phyloP scores from a whole-genome alignment of 2,888 invertebrate species.

The Plagodis pulveraria region DNA sequence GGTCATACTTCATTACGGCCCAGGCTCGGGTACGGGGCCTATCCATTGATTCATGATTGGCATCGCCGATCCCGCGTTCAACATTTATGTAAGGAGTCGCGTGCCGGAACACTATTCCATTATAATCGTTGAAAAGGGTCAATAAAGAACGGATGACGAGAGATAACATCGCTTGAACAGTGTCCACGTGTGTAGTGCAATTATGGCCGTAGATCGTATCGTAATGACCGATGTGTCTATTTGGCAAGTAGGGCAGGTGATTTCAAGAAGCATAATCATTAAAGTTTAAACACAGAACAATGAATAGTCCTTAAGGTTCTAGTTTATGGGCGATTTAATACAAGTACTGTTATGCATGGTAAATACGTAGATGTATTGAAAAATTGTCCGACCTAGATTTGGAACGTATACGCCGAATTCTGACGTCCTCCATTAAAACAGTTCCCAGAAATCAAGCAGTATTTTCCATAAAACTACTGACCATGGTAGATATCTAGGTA shows the following conservation, averaged over 20 bases:
- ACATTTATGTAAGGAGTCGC: constrained; percentile 41
- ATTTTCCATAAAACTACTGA: too few relatives aligned
- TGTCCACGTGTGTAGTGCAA: constrained; percentile 25
- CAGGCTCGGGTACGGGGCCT: constrained; percentile 41
- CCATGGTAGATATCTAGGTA: too few relatives aligned
- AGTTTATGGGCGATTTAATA: too few relatives aligned
- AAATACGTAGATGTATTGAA: too few relatives aligned
- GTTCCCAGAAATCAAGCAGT: too few relatives aligned
- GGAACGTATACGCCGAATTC: too few relatives aligned
- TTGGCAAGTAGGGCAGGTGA: constrained; percentile 26
- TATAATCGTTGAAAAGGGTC: constrained; percentile 47
- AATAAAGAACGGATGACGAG: constrained; percentile 45
- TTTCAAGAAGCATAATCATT: neutral
- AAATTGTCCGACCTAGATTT: too few relatives aligned
- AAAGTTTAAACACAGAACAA: too few relatives aligned
- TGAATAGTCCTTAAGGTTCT: too few relatives aligned
- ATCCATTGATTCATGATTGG: constrained; percentile 47
- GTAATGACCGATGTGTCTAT: constrained; percentile 23
- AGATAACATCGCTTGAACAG: constrained; percentile 38
- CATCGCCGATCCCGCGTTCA: constrained; percentile 28
- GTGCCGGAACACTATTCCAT: constrained; percentile 46
- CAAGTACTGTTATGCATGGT: too few relatives aligned
- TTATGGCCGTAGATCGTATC: constrained; percentile 14
- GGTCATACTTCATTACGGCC: constrained; percentile 54
- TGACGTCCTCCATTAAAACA: too few relatives aligned